A percentile compares a stretch with the other conserved stretches of the same genome.
Evolutionary conservation across 2,113 vertebrate genomes (phyloP).

Genomic region (Pelecanus crispus): DNA sequence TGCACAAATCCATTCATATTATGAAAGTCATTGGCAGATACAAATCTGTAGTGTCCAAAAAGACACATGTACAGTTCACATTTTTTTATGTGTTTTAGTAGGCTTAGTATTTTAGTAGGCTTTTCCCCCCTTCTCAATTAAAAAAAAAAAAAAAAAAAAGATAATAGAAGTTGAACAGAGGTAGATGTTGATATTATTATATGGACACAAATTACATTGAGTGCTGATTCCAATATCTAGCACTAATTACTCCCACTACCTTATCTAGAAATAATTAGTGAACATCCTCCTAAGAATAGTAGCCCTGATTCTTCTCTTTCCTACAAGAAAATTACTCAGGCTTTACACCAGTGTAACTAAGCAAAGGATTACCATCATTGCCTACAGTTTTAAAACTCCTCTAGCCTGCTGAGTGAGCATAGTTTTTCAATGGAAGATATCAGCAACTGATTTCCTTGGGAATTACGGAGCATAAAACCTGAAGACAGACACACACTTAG

Average conservation of each 20-base stretch:
- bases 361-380: neutral
- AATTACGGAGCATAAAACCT: slow-evolving; percentile 28
- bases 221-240: neutral
- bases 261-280: slow-evolving; percentile 45
- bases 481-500: slow-evolving; percentile 8
- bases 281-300: neutral
- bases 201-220: neutral
- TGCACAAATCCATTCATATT: neutral
- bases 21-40: neutral
- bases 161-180: neutral
- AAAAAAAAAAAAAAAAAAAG: neutral
- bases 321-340: neutral
- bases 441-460: neutral
- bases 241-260: neutral
- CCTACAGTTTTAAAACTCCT: slow-evolving; percentile 27
- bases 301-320: neutral
- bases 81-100: neutral
- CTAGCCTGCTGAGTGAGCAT: neutral
- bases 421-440: neutral
- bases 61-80: neutral
- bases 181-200: neutral
- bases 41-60: neutral
- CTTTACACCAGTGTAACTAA: slow-evolving; percentile 19
- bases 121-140: neutral
- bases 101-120: neutral